Evolutionary conservation across 2,888 invertebrate species (phyloP).

Genomic region (Sthenelais limicola): DNA sequence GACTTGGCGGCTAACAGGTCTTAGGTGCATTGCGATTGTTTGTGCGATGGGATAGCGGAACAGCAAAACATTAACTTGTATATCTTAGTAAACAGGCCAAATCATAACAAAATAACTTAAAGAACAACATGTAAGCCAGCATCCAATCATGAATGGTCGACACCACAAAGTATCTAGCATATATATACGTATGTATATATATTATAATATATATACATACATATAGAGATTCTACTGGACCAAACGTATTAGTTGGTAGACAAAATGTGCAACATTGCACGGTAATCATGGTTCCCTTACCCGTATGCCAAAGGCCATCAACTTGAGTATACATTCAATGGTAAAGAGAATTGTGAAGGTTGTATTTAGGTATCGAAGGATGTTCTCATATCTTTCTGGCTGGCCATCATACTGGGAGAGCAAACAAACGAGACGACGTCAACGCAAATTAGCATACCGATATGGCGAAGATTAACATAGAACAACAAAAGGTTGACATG

Average conservation of each 20-base stretch:
- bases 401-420: constrained; percentile 42
- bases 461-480: constrained; percentile 19
- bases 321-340: constrained; percentile 99
- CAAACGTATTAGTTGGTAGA: constrained; percentile 29
- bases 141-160: constrained; percentile 29
- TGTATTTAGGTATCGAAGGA: constrained; percentile 89
- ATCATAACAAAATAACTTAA: too few relatives aligned
- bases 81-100: too few relatives aligned
- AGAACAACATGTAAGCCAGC: too few relatives aligned
- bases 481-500: constrained; percentile 10
- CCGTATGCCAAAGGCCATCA: constrained; percentile 99
- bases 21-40: too few relatives aligned
- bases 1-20: too few relatives aligned
- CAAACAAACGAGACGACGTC: constrained; percentile 42
- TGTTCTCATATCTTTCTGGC: constrained; percentile 46
- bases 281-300: constrained; percentile 74
- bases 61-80: too few relatives aligned
- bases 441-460: constrained; percentile 23
- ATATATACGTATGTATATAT: too few relatives aligned
- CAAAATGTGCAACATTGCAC: constrained; percentile 31
- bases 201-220: too few relatives aligned
- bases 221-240: too few relatives aligned
- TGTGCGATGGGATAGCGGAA: too few relatives aligned
- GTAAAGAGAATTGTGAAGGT: constrained; percentile 99
- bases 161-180: constrained; percentile 39